Evolutionary conservation across 2,888 invertebrate genomes (phyloP).

Genomic region (Drosophila bunnanda): DNA sequence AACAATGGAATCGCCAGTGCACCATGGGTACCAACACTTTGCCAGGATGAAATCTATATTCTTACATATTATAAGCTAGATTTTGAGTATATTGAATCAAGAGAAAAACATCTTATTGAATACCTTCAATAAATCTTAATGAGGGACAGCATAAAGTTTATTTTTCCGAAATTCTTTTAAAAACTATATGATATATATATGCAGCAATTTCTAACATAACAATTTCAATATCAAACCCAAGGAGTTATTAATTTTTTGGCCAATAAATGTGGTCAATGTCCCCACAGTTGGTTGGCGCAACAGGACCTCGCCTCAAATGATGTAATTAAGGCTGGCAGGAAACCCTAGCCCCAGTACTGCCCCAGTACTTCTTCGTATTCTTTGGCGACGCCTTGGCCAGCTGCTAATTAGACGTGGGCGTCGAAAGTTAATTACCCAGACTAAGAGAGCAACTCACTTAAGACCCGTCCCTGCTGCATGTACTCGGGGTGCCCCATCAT

Average conservation of each 20-base stretch:
- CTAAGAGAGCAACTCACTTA: conserved; percentile 53
- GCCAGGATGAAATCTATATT: not conserved
- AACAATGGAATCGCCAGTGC: conserved; percentile 44
- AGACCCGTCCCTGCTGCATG: conserved; percentile 36
- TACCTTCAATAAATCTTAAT: not conserved
- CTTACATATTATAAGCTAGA: not conserved
- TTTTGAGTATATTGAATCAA: not conserved
- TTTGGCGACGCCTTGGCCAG: conserved; percentile 40
- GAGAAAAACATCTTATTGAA: no score
- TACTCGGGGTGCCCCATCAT: conserved; percentile 7
- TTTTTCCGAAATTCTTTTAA: not conserved
- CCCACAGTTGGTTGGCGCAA: conserved; percentile 55
- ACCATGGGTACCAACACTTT: not conserved
- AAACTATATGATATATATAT: not conserved
- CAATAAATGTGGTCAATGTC: not conserved
- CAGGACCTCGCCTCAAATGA: conserved; percentile 73
- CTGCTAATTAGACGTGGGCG: conserved; percentile 76
- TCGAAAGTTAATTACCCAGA: conserved; percentile 75
- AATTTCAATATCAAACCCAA: no score
- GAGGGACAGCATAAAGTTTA: not conserved
- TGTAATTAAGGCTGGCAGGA: conserved; percentile 75
- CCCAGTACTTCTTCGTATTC: conserved; percentile 3
- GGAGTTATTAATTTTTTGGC: conserved; percentile 2
- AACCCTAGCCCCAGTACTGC: conserved; percentile 14
- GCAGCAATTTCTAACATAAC: no score